phyloP scores from a whole-genome alignment of 2,113 vertebrate genomes.

The Pterocles burchelli region DNA sequence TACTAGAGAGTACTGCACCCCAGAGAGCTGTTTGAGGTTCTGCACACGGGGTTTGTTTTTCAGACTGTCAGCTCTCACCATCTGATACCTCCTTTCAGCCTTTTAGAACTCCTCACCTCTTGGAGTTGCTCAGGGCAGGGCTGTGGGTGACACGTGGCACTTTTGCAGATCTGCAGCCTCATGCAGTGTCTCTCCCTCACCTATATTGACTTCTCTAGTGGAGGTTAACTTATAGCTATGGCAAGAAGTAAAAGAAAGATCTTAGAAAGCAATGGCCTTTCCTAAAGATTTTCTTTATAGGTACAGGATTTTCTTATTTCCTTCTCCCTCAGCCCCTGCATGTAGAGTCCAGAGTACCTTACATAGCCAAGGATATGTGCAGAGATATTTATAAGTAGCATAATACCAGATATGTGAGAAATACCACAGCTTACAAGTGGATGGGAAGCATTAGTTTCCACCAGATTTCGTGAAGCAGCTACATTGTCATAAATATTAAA shows the following conservation, averaged over 20 bases:
- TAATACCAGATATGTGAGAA: not conserved
- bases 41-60: not conserved
- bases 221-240: not conserved
- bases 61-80: not conserved
- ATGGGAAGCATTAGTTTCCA: not conserved
- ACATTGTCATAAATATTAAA: not conserved
- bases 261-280: not conserved
- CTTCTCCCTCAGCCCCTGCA: not conserved
- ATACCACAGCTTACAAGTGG: not conserved
- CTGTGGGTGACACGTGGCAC: accelerated
- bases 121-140: not conserved
- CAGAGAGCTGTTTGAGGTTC: not conserved
- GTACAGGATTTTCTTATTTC: not conserved
- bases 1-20: not conserved
- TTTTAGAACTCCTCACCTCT: not conserved
- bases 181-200: not conserved
- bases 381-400: not conserved
- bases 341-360: not conserved
- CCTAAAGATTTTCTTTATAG: not conserved
- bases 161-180: not conserved
- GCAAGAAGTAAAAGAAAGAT: not conserved
- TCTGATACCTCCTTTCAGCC: not conserved
- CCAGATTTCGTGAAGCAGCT: not conserved
- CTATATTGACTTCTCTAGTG: not conserved
- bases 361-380: not conserved